Evolutionary conservation across 2,113 vertebrate species (phyloP).

Genomic region (Quiscalus mexicanus): DNA sequence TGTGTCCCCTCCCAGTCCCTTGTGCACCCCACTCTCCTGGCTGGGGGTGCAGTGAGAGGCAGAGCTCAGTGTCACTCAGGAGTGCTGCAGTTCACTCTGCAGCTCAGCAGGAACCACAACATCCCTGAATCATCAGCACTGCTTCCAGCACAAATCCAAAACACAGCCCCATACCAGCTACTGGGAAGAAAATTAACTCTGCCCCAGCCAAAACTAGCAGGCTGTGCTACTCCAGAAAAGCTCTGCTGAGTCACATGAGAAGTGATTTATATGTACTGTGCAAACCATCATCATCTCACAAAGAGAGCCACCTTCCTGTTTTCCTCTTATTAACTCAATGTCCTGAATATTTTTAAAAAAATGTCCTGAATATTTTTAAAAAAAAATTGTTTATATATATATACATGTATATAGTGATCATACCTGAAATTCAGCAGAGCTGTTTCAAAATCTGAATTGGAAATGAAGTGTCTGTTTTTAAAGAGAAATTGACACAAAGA

Average conservation of each 20-base stretch:
- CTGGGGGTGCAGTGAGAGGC: neutral
- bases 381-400: neutral
- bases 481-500: neutral
- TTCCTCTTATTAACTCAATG: neutral
- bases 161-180: neutral
- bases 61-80: neutral
- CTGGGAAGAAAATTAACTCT: neutral
- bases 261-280: neutral
- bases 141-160: neutral
- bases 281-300: neutral
- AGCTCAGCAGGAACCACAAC: neutral
- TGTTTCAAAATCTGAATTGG: neutral
- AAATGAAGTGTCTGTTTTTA: neutral
- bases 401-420: neutral
- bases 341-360: neutral
- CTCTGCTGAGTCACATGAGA: neutral
- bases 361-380: too few species aligned
- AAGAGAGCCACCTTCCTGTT: neutral
- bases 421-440: neutral
- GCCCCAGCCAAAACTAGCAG: neutral
- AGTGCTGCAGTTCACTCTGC: neutral
- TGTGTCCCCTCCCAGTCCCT: neutral
- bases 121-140: neutral
- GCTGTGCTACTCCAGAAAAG: neutral
- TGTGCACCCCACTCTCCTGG: rapidly evolving